Conservation (phyloP, 2,888 invertebrate species). For the Cheilosia variabilis region DNA sequence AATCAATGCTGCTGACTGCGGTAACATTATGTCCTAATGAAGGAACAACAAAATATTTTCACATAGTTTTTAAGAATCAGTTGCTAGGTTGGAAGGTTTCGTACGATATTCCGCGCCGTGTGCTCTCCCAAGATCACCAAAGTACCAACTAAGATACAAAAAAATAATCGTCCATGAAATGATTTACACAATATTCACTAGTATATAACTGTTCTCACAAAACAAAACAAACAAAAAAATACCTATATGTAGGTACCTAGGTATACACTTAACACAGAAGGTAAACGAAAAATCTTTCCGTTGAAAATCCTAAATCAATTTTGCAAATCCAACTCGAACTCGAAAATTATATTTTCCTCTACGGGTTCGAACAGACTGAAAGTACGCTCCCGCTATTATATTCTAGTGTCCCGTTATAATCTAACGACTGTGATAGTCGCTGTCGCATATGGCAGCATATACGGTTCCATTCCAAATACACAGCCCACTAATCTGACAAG, state of each 20-base stretch:
- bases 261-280: slow-evolving; percentile 22
- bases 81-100: neutral
- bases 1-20: slow-evolving; percentile 39
- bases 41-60: neutral
- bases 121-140: neutral
- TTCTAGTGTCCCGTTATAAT: slow-evolving; percentile 72
- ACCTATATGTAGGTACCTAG: no score
- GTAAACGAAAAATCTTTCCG: slow-evolving; percentile 40
- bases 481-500: slow-evolving; percentile 63
- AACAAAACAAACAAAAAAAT: neutral
- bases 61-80: slow-evolving; percentile 18
- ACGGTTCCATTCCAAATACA: slow-evolving; percentile 56
- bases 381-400: slow-evolving; percentile 67
- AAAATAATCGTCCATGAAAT: slow-evolving; percentile 3
- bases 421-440: slow-evolving; percentile 63
- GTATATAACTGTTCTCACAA: neutral
- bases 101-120: slow-evolving; percentile 7
- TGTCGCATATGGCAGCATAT: slow-evolving; percentile 62
- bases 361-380: slow-evolving; percentile 72
- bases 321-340: slow-evolving; percentile 69
- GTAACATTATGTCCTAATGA: slow-evolving; percentile 4
- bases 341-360: slow-evolving; percentile 73
- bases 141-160: neutral
- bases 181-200: slow-evolving; percentile 12
- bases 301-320: slow-evolving; percentile 65